Evolutionary conservation across 2,797 vertebrate genomes (phyloP), one percentile per base, ranked within the genome.

Genomic region (Bradypodion ventrale): DNA sequence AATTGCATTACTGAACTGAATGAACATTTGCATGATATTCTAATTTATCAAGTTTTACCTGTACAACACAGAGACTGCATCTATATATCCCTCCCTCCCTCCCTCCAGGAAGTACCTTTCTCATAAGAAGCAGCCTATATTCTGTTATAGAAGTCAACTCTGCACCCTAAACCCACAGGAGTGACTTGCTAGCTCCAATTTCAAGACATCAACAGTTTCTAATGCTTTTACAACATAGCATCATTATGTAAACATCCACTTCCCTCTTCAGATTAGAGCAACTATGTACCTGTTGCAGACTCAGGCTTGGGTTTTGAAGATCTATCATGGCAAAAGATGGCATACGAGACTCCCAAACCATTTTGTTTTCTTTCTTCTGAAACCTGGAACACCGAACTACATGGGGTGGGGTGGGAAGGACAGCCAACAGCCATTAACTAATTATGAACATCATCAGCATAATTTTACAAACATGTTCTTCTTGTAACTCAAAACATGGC

Each of bases 321-420:
- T 96, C 95, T 37, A 95, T 81, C 70, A 95, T 83, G 62, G 95
- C 93, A 23, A 97, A 94, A 52, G 95, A 96, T 2, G 95, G 96
- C 56, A 97, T 95, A 44, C 88, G 93, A 88, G 94, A 95, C 69
- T 95, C 95, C 35, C 88, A 89, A 87, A 92, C 70, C 0, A 6
- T 88, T 93, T 92, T 96, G 7, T 90, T 96, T 73, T 96, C 95
- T 90, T 95, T 96, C 87, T 92, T 96, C 83, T 91, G 86, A 62
- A 93, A 87, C 78, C 94, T 95, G 87, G 93, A 92, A 87, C 94
- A 94, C 89, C 87, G 87, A 2, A 60, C 95, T 96, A 87, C 66
- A 90, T 79, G 90, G 92, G 81, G 78, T n/a, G n/a, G n/a, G n/a
- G n/a, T n/a, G 86, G 93, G 66, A 80, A 84, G 44, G 7, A 60